Conservation (phyloP, 92 coral and sea anemone genomes). For the Actinostola sp. region DNA sequence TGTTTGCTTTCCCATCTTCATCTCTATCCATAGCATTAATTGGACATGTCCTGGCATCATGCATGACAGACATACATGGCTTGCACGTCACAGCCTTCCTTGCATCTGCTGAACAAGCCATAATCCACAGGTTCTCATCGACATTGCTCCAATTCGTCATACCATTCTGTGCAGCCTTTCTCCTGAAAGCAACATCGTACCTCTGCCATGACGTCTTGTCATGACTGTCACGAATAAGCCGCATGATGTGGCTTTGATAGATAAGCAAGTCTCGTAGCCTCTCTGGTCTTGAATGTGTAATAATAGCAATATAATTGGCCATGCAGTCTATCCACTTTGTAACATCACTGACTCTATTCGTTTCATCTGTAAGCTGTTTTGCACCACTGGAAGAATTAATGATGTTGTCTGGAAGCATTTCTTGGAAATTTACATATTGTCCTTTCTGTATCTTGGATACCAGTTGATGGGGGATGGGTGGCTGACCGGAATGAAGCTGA, state of each 20-base stretch:
- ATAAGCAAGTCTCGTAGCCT: slow-evolving; percentile 75
- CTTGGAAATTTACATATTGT: slow-evolving; percentile 86
- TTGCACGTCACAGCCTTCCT: slow-evolving; percentile 78
- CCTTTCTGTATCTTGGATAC: slow-evolving; percentile 80
- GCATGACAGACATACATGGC: slow-evolving; percentile 86
- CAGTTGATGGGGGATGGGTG: slow-evolving; percentile 67
- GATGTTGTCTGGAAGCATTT: slow-evolving; percentile 75
- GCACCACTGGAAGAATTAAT: slow-evolving; percentile 36
- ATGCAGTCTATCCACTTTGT: slow-evolving; percentile 96
- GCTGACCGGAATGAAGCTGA: slow-evolving; percentile 61
- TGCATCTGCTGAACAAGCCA: slow-evolving; percentile 91
- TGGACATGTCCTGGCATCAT: slow-evolving; percentile 82
- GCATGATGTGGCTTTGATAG: slow-evolving; percentile 79
- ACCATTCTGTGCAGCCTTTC: slow-evolving; percentile 86
- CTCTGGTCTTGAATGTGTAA: slow-evolving; percentile 58
- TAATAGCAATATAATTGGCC: slow-evolving; percentile 78
- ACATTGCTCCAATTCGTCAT: slow-evolving; percentile 80
- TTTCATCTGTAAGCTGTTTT: slow-evolving; percentile 59
- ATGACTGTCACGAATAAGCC: slow-evolving; percentile 87
- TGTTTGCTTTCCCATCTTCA: slow-evolving; percentile 21
- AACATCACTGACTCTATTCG: slow-evolving; percentile 81
- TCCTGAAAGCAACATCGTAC: slow-evolving; percentile 94
- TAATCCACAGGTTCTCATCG: slow-evolving; percentile 91
- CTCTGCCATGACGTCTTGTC: slow-evolving; percentile 96
- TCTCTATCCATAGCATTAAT: slow-evolving; percentile 48